A percentile compares a stretch with the other conserved stretches of the same genome.
These are phyloP conservation scores for Netelia fuscicornis DNA, from an alignment of 2,888 invertebrate genomes.

Conservation along the genomic window DNA sequence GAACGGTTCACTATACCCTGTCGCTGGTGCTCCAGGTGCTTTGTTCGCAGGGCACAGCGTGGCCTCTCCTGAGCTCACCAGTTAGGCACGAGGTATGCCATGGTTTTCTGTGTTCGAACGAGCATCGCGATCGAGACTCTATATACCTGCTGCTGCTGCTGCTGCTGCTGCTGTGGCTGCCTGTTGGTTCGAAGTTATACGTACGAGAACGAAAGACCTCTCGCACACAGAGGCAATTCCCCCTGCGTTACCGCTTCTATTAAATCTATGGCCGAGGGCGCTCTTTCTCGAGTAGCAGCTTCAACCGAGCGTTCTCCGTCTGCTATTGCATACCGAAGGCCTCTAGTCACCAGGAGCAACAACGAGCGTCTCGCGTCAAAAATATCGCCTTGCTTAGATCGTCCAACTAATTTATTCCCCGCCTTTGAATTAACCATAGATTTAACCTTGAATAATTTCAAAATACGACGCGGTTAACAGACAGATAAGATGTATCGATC, in stretches of 20 bases:
- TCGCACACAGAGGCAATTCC: slow-evolving; percentile 25
- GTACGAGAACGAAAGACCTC: slow-evolving; percentile 43
- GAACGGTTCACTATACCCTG: slow-evolving; percentile 50
- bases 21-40: slow-evolving; percentile 64
- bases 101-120: slow-evolving; percentile 28
- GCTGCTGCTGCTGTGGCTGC: not conserved
- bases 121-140: slow-evolving; percentile 30
- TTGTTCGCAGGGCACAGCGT: slow-evolving; percentile 58
- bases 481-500: no score
- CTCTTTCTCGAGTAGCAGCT: slow-evolving; percentile 11
- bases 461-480: no score
- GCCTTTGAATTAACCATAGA: no score
- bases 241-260: slow-evolving; percentile 60
- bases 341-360: slow-evolving; percentile 38
- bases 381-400: not conserved
- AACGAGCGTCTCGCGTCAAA: slow-evolving; percentile 1
- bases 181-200: not conserved
- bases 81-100: slow-evolving; percentile 51
- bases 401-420: no score
- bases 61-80: slow-evolving; percentile 43
- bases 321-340: slow-evolving; percentile 56
- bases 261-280: slow-evolving; percentile 64
- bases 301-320: not conserved
- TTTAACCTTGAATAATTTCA: no score
- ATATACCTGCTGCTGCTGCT: slow-evolving; percentile 34